These are phyloP conservation scores for Magallana ariakensis DNA, from an alignment of 1,140 invertebrate species.

Conservation along the genomic window DNA sequence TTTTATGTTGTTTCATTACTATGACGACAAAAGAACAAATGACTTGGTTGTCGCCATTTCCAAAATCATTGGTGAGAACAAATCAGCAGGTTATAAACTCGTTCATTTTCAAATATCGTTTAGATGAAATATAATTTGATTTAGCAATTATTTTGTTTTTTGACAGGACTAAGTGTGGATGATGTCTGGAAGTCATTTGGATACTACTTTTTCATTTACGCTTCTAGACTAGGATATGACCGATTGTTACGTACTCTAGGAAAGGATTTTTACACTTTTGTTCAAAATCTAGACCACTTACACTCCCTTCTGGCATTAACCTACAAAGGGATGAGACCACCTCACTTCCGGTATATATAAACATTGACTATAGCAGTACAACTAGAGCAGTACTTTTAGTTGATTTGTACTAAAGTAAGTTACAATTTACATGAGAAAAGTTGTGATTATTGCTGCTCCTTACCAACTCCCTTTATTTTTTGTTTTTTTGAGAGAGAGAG, in stretches of 20 bases:
- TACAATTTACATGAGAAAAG: too few species aligned
- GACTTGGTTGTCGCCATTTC: conserved; percentile 43
- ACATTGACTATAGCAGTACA: too few species aligned
- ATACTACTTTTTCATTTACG: conserved; percentile 67
- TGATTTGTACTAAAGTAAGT: too few species aligned
- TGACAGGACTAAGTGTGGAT: conserved; percentile 60
- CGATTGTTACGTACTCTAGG: conserved; percentile 65
- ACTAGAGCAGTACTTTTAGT: too few species aligned
- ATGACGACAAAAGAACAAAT: conserved; percentile 43
- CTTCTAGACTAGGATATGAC: conserved; percentile 61
- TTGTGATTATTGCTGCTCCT: too few species aligned
- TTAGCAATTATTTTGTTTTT: background rate
- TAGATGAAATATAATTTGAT: too few species aligned
- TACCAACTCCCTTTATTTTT: too few species aligned
- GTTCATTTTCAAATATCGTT: too few species aligned
- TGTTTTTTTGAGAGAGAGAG: too few species aligned
- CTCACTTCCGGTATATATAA: conserved; percentile 52
- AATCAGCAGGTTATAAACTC: too few species aligned
- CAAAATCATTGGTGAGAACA: conserved; percentile 15
- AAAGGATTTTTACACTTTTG: conserved; percentile 59
- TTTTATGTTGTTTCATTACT: conserved; percentile 54
- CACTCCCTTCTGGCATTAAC: conserved; percentile 62
- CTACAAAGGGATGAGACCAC: conserved; percentile 59
- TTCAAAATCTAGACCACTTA: conserved; percentile 66
- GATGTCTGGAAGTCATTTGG: conserved; percentile 72